These are phyloP conservation scores for Smithornis capensis DNA, from an alignment of 2,113 vertebrate genomes.

Conservation along the genomic window DNA sequence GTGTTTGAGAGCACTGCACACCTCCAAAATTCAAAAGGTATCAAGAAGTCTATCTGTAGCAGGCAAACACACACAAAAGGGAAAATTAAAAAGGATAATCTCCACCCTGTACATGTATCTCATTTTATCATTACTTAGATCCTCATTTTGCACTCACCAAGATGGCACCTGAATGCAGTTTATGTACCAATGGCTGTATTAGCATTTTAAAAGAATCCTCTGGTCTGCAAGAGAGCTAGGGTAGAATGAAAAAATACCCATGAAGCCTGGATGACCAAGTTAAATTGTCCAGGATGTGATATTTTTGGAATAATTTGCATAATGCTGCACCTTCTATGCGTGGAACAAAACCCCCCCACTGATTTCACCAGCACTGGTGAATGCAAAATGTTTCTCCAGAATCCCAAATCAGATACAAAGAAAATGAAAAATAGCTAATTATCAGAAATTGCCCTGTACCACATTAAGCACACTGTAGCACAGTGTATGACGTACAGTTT, in stretches of 20 bases:
- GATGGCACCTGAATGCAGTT: background rate
- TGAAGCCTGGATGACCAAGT: background rate
- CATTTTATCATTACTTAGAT: background rate
- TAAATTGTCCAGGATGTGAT: background rate
- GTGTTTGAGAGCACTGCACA: background rate
- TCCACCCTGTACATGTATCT: fast-evolving
- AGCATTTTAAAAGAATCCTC: background rate
- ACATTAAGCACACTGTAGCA: background rate
- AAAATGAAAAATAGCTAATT: background rate
- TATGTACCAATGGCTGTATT: background rate
- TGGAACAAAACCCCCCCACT: background rate
- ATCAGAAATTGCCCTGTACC: background rate
- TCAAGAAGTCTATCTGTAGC: background rate
- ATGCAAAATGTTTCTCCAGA: background rate
- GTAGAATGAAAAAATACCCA: background rate
- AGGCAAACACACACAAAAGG: background rate
- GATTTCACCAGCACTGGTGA: background rate
- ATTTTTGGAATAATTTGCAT: background rate
- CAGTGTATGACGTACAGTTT: background rate
- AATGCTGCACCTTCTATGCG: background rate
- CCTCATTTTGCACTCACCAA: background rate
- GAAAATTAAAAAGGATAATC: background rate
- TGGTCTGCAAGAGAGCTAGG: background rate
- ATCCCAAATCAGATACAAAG: background rate
- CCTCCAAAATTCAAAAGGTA: background rate